Conservation (phyloP, 2,888 invertebrate genomes). For the Arge pagana region DNA sequence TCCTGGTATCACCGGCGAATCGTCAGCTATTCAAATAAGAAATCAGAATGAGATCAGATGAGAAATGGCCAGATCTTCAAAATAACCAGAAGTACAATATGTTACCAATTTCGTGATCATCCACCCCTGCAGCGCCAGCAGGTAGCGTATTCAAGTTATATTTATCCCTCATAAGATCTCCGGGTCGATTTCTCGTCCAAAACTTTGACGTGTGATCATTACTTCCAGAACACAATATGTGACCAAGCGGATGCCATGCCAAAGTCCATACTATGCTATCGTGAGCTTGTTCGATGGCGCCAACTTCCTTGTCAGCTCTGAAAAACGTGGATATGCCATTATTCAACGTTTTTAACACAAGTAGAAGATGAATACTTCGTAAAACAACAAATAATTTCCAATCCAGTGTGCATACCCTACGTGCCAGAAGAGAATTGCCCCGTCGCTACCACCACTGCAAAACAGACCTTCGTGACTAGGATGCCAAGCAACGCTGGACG, state of each 20-base stretch:
- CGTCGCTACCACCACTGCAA: constrained; percentile 98
- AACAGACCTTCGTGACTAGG: constrained; percentile 97
- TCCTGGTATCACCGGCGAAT: constrained; percentile 86
- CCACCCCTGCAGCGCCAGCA: constrained; percentile 74
- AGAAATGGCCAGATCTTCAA: constrained; percentile 7
- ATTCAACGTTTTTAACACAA: neutral
- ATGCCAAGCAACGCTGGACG: constrained; percentile 97
- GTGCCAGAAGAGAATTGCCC: constrained; percentile 98
- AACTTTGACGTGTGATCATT: constrained; percentile 99
- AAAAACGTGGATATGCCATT: constrained; percentile 24
- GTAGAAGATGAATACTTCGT: neutral
- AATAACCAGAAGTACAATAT: constrained; percentile 22
- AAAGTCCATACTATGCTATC: constrained; percentile 99
- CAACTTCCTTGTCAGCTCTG: constrained; percentile 96
- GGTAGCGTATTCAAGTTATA: constrained; percentile 94
- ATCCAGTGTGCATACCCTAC: constrained; percentile 72
- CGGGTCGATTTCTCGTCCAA: constrained; percentile 98
- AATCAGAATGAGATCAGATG: constrained; percentile 12
- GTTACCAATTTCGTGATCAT: constrained; percentile 71
- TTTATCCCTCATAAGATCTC: constrained; percentile 97
- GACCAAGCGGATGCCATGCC: constrained; percentile 99
- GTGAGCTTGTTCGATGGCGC: constrained; percentile 97
- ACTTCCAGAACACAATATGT: constrained; percentile 98
- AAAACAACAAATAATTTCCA: constrained; percentile 16
- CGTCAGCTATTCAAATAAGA: constrained; percentile 62